A percentile compares a stretch with the other conserved stretches of the same genome.
Conservation (phyloP, 2,113 vertebrate genomes). For the Cochlearius cochlearius region DNA sequence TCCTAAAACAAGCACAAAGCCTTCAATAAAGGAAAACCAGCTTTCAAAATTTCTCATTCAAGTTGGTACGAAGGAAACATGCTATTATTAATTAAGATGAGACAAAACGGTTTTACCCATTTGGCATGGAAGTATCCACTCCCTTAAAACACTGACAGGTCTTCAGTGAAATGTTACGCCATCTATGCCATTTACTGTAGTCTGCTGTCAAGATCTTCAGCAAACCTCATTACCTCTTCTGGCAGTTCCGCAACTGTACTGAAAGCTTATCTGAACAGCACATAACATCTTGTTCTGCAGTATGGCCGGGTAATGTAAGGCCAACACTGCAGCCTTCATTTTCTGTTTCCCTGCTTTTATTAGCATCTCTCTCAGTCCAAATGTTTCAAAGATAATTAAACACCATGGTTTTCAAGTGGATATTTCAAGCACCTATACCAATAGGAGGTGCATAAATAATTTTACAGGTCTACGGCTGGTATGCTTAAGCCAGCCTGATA, state of each 20-base stretch:
- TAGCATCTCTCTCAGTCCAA: background rate
- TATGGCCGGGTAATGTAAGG: background rate
- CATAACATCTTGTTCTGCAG: background rate
- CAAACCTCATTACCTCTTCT: background rate
- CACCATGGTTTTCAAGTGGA: background rate
- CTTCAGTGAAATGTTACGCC: background rate
- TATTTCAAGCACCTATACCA: background rate
- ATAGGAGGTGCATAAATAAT: background rate
- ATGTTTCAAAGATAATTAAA: constrained; percentile 8
- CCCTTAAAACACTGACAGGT: background rate
- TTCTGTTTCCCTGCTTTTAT: background rate
- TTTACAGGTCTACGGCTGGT: background rate
- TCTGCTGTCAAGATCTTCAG: background rate
- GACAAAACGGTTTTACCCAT: background rate
- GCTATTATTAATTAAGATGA: background rate
- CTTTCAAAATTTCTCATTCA: background rate
- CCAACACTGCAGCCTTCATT: background rate
- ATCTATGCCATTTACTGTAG: background rate
- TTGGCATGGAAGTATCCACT: background rate
- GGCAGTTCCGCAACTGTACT: background rate
- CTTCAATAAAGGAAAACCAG: background rate
- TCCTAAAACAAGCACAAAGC: background rate
- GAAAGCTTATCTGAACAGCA: background rate
- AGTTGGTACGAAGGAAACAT: background rate
- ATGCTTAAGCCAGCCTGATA: background rate